These are phyloP conservation scores for Leucophenga montana DNA, from an alignment of 2,888 invertebrate genomes.

Conservation along the genomic window DNA sequence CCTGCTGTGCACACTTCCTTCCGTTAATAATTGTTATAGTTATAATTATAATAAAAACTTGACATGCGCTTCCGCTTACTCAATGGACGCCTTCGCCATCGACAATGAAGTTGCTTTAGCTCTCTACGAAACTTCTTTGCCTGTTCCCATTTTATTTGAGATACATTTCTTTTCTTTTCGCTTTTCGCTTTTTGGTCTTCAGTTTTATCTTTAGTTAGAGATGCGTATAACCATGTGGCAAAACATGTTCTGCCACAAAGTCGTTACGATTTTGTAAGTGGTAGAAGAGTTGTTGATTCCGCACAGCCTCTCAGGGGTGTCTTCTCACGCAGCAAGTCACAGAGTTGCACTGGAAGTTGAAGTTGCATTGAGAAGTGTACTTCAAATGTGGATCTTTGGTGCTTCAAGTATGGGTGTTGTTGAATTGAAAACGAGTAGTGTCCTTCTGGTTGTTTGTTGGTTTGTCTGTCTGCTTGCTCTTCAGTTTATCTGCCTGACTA, in stretches of 20 bases:
- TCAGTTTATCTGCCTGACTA: neutral
- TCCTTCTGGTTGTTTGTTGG: neutral
- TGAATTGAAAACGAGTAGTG: too few relatives aligned
- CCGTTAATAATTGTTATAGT: slow-evolving; percentile 65
- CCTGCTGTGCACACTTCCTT: slow-evolving; percentile 37
- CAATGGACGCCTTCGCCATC: neutral
- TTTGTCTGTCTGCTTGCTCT: neutral
- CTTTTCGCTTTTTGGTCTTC: neutral
- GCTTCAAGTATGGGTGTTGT: slow-evolving; percentile 4
- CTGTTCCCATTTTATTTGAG: neutral
- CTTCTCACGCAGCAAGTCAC: too few relatives aligned
- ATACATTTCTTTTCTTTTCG: neutral
- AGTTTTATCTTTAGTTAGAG: too few relatives aligned
- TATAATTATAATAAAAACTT: slow-evolving; percentile 65
- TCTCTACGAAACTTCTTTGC: neutral
- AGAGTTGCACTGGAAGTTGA: too few relatives aligned
- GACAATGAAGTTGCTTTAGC: neutral
- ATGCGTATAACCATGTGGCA: neutral
- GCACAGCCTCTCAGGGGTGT: too few relatives aligned
- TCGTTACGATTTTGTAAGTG: slow-evolving; percentile 15
- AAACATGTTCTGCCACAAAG: slow-evolving; percentile 22
- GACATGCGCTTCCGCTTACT: slow-evolving; percentile 39
- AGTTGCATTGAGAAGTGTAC: too few relatives aligned
- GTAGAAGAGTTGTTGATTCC: neutral
- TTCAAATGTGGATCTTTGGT: neutral